A percentile compares a stretch with the other conserved stretches of the same genome.
Evolutionary conservation across 2,888 invertebrate species (phyloP).

Genomic region (Protodeltote pygarga): DNA sequence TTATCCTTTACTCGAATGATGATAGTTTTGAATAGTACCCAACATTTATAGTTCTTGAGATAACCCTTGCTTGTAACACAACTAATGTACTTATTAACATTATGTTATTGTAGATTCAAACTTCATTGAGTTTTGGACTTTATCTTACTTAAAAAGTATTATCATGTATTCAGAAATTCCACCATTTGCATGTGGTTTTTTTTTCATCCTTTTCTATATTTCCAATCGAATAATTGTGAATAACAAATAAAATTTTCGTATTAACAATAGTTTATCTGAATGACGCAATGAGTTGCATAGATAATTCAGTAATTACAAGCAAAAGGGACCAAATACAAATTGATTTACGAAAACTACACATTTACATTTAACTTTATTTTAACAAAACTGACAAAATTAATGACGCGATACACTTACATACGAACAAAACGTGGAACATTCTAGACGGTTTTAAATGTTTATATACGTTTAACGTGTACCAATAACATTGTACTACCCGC

Average conservation of each 20-base stretch:
- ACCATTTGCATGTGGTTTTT: conserved; percentile 68
- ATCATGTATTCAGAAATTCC: conserved; percentile 49
- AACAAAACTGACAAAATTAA: conserved; percentile 79
- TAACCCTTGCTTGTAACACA: conserved; percentile 87
- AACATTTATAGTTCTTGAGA: conserved; percentile 73
- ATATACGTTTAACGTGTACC: conserved; percentile 57
- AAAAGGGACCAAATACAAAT: conserved; percentile 85
- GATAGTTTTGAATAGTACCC: conserved; percentile 58
- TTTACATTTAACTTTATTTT: conserved; percentile 66
- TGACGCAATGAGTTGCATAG: conserved; percentile 60
- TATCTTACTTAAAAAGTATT: conserved; percentile 42
- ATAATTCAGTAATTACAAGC: conserved; percentile 82
- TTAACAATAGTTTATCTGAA: conserved; percentile 73
- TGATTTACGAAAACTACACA: conserved; percentile 67
- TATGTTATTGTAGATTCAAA: conserved; percentile 60
- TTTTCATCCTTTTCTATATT: conserved; percentile 55
- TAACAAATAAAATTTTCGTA: conserved; percentile 68
- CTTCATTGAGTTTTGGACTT: conserved; percentile 46
- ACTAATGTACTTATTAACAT: conserved; percentile 81
- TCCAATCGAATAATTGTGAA: conserved; percentile 66
- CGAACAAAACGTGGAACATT: conserved; percentile 74
- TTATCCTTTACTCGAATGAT: conserved; percentile 51
- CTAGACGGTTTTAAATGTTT: conserved; percentile 73
- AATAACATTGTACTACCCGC: conserved; percentile 60
- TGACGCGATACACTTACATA: conserved; percentile 63